Base-by-base conservation (phyloP, 1,140 invertebrate genomes). In the Drosophila pallidifrons region DNA sequence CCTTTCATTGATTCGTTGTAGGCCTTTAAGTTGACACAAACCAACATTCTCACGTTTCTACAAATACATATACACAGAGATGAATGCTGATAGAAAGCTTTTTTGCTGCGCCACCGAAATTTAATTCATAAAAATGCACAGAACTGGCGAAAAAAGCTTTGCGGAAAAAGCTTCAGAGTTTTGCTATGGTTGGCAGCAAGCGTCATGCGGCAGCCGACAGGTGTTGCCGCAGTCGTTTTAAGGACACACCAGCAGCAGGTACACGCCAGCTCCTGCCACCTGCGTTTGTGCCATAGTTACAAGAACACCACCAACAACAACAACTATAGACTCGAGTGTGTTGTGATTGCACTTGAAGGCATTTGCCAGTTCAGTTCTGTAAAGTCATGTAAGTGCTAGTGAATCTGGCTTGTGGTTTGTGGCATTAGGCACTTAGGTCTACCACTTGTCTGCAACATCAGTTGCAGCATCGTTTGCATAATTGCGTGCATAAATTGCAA, bases 121-220 rank as follows among this genome's bases (percentile, higher is more conserved):
- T 87, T 88, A 88, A 87, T 87, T 87, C 83, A 88, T 87, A 80
- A 87, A 87, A 87, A 72, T 82, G 20, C 47, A 58, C 68, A 70
- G 65, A 57, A 58, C 70, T 63, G 54, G 45, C 45, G 47, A 35
- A 51, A 60, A 83, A 86, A 87, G 82, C 75, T 87, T 25, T 45
- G 54, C 16, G 16, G 41, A 32, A 65, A 76, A 79, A 79, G 77
- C 72, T 79, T 66, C 7, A 32, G 7, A 10, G 35, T 3, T 15
- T 35, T 13, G 30, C 59, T 35, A 41, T 47, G 7, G 5, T 54
- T 58, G 35, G 45, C 65, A 70, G 60, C 70, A 11, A 70, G 64
- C 70, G 15, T 54, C 45, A 58, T 57, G 69, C 61, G 52, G 43
- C 11, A 69, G 83, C 83, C 83, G 83, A 87, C 83, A 87, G 83